phyloP scores from a whole-genome alignment of 1,140 invertebrate genomes.

The Argopecten irradians region DNA sequence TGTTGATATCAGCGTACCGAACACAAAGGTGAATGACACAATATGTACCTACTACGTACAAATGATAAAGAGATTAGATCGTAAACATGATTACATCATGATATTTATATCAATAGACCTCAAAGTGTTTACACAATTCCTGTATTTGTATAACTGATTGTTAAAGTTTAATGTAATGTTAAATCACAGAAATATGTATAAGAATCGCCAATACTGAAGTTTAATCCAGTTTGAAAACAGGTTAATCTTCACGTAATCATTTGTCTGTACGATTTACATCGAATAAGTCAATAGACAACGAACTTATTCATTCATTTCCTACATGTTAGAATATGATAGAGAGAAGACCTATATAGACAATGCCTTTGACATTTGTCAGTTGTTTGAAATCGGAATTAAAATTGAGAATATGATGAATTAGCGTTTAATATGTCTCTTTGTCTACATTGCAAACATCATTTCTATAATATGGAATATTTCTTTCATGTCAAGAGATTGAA shows the following conservation, averaged over 20 bases:
- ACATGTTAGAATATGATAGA: no score
- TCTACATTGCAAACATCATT: no score
- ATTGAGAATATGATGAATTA: no score
- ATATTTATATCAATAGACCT: background rate
- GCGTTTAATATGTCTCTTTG: no score
- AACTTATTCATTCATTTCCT: no score
- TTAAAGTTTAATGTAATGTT: background rate
- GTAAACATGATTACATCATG: background rate
- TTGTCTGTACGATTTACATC: no score
- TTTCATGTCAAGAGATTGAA: no score
- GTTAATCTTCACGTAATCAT: background rate
- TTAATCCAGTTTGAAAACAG: background rate
- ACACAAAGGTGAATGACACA: background rate
- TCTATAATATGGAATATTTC: no score
- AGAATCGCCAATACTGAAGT: background rate
- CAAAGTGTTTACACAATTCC: conserved; percentile 1
- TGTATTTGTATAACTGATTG: background rate
- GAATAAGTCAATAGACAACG: no score
- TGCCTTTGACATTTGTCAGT: no score
- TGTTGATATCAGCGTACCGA: background rate
- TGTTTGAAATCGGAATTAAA: no score
- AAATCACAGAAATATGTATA: background rate
- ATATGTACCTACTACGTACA: background rate
- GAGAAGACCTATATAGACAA: no score
- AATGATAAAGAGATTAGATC: background rate